Evolutionary conservation across 2,888 invertebrate genomes (phyloP).

Genomic region (Anthrax anthrax): DNA sequence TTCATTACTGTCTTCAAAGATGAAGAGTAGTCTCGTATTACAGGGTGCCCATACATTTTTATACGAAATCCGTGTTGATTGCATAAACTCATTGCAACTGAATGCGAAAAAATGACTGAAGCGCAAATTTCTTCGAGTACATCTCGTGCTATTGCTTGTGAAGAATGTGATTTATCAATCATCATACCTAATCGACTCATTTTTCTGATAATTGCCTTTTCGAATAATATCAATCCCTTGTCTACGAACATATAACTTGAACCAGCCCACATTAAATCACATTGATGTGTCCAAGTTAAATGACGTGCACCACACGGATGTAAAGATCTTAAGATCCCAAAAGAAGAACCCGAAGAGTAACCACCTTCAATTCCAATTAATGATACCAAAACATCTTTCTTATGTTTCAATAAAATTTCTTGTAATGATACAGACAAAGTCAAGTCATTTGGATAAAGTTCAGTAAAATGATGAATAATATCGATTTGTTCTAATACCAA

Average conservation of each 20-base stretch:
- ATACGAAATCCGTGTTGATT: conserved; percentile 79
- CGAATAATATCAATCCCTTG: conserved; percentile 49
- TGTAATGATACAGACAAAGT: conserved; percentile 53
- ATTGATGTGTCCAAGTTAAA: conserved; percentile 82
- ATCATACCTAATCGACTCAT: conserved; percentile 91
- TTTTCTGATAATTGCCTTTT: conserved; percentile 70
- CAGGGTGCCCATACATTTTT: no score
- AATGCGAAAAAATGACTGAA: conserved; percentile 88
- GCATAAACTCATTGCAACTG: conserved; percentile 73
- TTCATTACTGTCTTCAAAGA: no score
- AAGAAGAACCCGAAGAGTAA: conserved; percentile 77
- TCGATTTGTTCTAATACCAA: conserved; percentile 76
- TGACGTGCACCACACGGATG: conserved; percentile 80
- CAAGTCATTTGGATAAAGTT: conserved; percentile 60
- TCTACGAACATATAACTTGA: conserved; percentile 42
- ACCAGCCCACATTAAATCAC: conserved; percentile 78
- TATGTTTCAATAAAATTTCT: conserved; percentile 58
- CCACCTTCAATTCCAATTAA: conserved; percentile 88
- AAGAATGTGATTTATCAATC: conserved; percentile 79
- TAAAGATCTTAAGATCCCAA: conserved; percentile 76
- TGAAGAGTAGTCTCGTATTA: no score
- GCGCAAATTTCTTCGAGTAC: conserved; percentile 68
- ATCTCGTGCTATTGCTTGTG: conserved; percentile 72
- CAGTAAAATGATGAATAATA: conserved; percentile 52
- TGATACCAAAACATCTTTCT: conserved; percentile 68